Evolutionary conservation across 2,797 vertebrate genomes (phyloP).

Genomic region (Molossus alvarezi): DNA sequence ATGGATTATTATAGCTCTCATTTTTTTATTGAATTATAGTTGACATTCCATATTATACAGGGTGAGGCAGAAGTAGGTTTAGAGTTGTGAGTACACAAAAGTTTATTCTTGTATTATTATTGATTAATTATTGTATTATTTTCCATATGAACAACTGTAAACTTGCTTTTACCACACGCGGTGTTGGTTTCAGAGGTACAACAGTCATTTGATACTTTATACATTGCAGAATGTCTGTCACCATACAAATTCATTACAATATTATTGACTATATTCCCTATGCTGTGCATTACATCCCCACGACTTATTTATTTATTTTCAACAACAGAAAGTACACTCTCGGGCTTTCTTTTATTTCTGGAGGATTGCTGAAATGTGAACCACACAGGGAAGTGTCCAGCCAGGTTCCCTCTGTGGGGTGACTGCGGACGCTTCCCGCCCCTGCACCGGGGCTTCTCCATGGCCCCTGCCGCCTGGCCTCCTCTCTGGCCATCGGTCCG

Average conservation of each 20-base stretch:
- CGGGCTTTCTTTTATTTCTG: conserved; percentile 89
- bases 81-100: no score
- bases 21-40: not conserved
- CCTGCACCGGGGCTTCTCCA: fast-evolving
- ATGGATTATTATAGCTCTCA: not conserved
- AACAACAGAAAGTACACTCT: conserved; percentile 86
- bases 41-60: not conserved
- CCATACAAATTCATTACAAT: no score
- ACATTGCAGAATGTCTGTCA: no score
- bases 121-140: no score
- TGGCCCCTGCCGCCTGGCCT: not conserved
- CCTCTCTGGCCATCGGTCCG: not conserved
- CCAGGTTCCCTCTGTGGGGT: not conserved
- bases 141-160: no score
- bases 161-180: no score
- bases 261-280: no score
- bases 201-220: no score
- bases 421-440: not conserved
- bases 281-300: no score
- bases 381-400: conserved; percentile 9
- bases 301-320: not conserved
- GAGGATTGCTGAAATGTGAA: conserved; percentile 48
- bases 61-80: not conserved
- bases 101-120: no score
- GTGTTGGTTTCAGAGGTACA: no score